Conservation (phyloP, 2,797 vertebrate species). For the Onychomys torridus region DNA sequence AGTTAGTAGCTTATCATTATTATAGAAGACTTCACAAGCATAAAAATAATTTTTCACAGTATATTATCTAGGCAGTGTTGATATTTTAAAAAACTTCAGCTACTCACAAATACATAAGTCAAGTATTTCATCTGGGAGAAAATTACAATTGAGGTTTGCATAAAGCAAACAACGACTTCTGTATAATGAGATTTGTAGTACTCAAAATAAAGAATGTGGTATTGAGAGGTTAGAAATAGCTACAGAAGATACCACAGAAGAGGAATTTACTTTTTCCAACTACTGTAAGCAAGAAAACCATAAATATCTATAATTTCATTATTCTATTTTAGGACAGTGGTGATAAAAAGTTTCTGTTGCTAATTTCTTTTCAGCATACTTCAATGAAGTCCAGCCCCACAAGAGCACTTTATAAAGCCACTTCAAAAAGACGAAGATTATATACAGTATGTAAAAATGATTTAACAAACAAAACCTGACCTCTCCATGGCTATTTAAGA, state of each 20-base stretch:
- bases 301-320: not conserved
- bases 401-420: conserved; percentile 17
- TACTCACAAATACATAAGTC: not conserved
- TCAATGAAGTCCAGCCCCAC: not conserved
- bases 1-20: not conserved
- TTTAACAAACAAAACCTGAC: not conserved
- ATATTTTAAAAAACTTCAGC: conserved; percentile 11
- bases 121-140: conserved; percentile 7
- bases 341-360: conserved; percentile 19
- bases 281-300: not conserved
- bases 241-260: not conserved
- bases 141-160: conserved; percentile 16
- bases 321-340: conserved; percentile 34
- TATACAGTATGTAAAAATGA: conserved; percentile 23
- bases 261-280: not conserved
- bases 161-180: conserved; percentile 13
- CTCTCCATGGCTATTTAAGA: not conserved
- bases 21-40: conserved; percentile 7
- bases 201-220: conserved; percentile 1
- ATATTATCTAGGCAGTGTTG: not conserved
- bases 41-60: not conserved
- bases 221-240: not conserved
- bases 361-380: not conserved
- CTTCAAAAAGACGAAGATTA: conserved; percentile 12
- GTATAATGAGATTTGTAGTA: conserved; percentile 23